Base-by-base conservation (phyloP, 2,113 vertebrate genomes). In the Halichoeres trimaculatus region DNA sequence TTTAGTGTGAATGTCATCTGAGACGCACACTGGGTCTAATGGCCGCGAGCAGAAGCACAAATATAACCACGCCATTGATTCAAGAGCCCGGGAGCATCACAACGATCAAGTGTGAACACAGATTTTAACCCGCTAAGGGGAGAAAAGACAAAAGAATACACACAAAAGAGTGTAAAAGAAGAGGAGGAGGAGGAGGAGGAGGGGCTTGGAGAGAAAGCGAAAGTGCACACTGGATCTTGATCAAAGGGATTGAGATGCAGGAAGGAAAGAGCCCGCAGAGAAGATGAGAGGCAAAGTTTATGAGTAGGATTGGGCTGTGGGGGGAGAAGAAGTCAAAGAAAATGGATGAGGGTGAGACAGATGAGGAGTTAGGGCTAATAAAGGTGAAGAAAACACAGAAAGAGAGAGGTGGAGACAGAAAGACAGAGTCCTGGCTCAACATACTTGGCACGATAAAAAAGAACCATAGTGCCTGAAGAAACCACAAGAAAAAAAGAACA, bases 371-470 rank as follows among this genome's bases (percentile, higher is more conserved):
- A 77, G 70, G 40, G 63, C 30, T 65, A 72, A 59, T 23, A 41
- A 74, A 81, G 83, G 70, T 48, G 40, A 65, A 62, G 71, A 35
- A 38, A 76, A 89, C 30, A 73, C 63, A 81, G 52, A 47, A 51
- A 68, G 40, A 61, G 63, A 63, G 40, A 77, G 56, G 45, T 23
- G 23, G 61, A 41, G 45, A 26, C 50, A 35, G 45, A 76, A 26
- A 35, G 65, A 57, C 0, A 23, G n/a, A 70, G 73, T 35, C 52
- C 67, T 83, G 83, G 80, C 84, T 74, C 57, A 66, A 88, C 62
- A 76, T 76, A 90, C 76, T 78, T 88, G 85, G 83, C 87, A 83
- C 3, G 9, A 85, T 85, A 67, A 85, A 80, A 89, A 85, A 89
- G 75, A 83, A 68, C 56, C 81, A 79, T 20, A 75, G 63, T 1